Evolutionary conservation across 2,797 vertebrate species (phyloP), one percentile per base, ranked within the genome.

Genomic region (Cyclura pinguis): DNA sequence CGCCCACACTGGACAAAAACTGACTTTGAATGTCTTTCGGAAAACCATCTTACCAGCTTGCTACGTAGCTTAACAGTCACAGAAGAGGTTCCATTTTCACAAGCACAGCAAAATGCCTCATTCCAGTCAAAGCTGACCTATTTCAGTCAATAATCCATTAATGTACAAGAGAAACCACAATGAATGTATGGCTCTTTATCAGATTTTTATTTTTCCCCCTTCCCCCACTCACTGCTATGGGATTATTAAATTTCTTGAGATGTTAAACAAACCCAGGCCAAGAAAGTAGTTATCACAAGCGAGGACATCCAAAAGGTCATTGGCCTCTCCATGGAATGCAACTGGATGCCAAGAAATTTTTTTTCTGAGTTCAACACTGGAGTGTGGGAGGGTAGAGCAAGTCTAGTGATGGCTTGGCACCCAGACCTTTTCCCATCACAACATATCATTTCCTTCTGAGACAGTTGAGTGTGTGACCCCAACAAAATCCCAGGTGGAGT

Each of bases 71-170:
- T 90, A 93, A 77, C 93, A 57, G 88, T 93, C 91, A 92, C 24
- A 16, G 69, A 29, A 73, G 85, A 90, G 69, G 73, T 76, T 94
- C 86, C 73, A 52, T 0, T 1, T 88, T 91, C 93, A 89, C 50
- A 90, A 85, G 87, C 93, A 86, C 7, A 29, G 91, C 87, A 93
- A 95, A 95, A 96, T 90, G 73, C 92, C 93, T 94, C 94, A 86
- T 90, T 86, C 67, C 62, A 3, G 84, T 76, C 29, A 93, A 81
- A 64, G 92, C 92, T 42, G 84, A 92, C 72, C 82, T 89, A 67
- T 89, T 91, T 84, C 85, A 91, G 90, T 95, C 93, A 84, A 95
- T 93, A 95, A 91, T 76, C 90, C 85, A 87, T 94, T 96, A 89
- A 92, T 69, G 93, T 42, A 88, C 62, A 80, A 73, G 84, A 88